These are phyloP conservation scores for Aphodius sticticus DNA, from an alignment of 2,888 invertebrate genomes.

Conservation along the genomic window DNA sequence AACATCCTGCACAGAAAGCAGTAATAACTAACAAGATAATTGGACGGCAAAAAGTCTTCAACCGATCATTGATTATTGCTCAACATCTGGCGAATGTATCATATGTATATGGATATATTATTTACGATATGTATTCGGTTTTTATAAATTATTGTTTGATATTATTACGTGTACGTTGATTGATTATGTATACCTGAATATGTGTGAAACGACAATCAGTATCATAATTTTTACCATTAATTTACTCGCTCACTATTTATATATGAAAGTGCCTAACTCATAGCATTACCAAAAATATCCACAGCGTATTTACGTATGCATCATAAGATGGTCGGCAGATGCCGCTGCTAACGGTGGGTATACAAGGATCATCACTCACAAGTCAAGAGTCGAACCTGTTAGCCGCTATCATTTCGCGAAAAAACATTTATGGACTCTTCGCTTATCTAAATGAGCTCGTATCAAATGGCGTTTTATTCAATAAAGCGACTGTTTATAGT, in stretches of 20 bases:
- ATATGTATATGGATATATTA: not conserved
- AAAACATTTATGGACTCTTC: not conserved
- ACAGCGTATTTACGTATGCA: not conserved
- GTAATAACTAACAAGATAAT: not conserved
- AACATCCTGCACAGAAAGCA: not conserved
- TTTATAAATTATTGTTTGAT: not conserved
- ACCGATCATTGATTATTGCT: not conserved
- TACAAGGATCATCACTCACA: not conserved
- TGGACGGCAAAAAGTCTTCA: not conserved
- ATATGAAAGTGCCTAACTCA: not conserved
- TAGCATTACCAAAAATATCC: not conserved
- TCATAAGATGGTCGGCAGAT: not conserved
- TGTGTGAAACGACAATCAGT: not conserved
- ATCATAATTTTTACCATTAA: not conserved
- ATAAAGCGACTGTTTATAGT: conserved; percentile 4
- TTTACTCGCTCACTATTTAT: not conserved
- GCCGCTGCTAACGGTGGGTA: not conserved
- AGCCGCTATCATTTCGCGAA: not conserved
- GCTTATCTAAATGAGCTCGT: not conserved
- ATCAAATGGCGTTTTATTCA: conserved; percentile 4
- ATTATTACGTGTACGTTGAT: not conserved
- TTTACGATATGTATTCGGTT: not conserved
- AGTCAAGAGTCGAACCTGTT: not conserved
- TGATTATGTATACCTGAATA: no score
- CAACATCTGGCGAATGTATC: not conserved